Evolutionary conservation across 1,140 invertebrate genomes (phyloP).

Genomic region (Tetramorium simillimum): DNA sequence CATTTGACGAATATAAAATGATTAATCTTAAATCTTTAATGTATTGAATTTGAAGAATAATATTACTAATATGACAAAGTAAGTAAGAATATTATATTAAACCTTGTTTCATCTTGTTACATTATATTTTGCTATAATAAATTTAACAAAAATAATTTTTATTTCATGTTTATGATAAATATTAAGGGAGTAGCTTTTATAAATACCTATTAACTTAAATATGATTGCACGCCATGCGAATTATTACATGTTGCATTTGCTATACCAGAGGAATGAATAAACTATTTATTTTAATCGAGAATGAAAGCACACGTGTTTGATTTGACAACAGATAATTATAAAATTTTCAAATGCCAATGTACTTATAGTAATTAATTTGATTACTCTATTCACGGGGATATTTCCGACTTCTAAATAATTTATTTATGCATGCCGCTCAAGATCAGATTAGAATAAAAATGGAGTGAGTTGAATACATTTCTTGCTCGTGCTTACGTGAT

Average conservation of each 20-base stretch:
- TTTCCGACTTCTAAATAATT: slow-evolving; percentile 77
- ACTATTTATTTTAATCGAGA: slow-evolving; percentile 30
- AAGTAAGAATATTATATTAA: slow-evolving; percentile 1
- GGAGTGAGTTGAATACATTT: slow-evolving; percentile 80
- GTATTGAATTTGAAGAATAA: neutral
- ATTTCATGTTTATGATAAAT: neutral
- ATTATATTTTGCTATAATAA: neutral
- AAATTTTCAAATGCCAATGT: neutral
- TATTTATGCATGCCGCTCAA: slow-evolving; percentile 81
- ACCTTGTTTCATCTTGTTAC: neutral
- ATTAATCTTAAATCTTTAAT: neutral
- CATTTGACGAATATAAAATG: neutral
- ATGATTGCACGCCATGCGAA: neutral
- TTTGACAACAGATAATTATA: neutral
- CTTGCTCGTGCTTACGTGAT: slow-evolving; percentile 64
- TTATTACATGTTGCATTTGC: slow-evolving; percentile 60
- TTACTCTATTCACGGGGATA: slow-evolving; percentile 34
- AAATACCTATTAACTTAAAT: neutral
- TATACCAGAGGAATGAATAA: slow-evolving; percentile 51
- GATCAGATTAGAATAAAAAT: slow-evolving; percentile 72
- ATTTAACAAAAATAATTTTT: neutral
- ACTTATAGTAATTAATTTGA: slow-evolving; percentile 17
- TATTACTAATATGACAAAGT: neutral
- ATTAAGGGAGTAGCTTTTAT: neutral
- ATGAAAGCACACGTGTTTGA: neutral